Conservation (phyloP, 1,140 invertebrate genomes). For the Rhopalosiphum maidis region DNA sequence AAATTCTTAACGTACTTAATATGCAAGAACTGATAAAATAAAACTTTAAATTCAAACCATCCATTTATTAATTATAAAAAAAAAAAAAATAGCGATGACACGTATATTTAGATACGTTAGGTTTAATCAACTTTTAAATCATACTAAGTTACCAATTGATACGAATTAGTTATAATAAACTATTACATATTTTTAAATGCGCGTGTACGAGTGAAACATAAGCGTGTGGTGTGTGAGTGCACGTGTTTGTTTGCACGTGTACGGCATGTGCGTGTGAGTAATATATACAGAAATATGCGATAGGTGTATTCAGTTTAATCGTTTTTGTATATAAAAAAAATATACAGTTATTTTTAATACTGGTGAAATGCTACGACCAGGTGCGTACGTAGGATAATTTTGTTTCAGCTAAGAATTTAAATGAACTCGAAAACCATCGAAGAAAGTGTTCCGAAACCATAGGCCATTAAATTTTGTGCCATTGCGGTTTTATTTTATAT, state of each 20-base stretch:
- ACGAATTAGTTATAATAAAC: neutral
- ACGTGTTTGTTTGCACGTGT: neutral
- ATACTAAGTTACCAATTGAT: neutral
- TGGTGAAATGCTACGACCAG: conserved; percentile 12
- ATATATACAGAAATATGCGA: neutral
- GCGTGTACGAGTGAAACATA: neutral
- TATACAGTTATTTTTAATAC: conserved; percentile 4
- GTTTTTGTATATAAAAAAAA: neutral
- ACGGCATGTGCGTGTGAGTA: neutral
- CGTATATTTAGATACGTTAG: too few relatives aligned
- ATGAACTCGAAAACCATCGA: conserved; percentile 25
- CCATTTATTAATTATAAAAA: too few relatives aligned
- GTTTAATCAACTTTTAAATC: neutral
- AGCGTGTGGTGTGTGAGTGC: neutral
- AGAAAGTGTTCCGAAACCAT: conserved; percentile 28
- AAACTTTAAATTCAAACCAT: neutral
- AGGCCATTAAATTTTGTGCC: neutral
- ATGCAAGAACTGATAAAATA: neutral
- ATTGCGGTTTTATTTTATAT: conserved; percentile 39
- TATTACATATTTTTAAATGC: neutral
- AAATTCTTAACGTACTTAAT: neutral
- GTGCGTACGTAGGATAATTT: conserved; percentile 8
- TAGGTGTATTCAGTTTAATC: neutral
- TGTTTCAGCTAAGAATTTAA: conserved; percentile 5
- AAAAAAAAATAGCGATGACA: too few relatives aligned